phyloP scores from a whole-genome alignment of 2,797 vertebrate species.

The Merluccius polli region DNA sequence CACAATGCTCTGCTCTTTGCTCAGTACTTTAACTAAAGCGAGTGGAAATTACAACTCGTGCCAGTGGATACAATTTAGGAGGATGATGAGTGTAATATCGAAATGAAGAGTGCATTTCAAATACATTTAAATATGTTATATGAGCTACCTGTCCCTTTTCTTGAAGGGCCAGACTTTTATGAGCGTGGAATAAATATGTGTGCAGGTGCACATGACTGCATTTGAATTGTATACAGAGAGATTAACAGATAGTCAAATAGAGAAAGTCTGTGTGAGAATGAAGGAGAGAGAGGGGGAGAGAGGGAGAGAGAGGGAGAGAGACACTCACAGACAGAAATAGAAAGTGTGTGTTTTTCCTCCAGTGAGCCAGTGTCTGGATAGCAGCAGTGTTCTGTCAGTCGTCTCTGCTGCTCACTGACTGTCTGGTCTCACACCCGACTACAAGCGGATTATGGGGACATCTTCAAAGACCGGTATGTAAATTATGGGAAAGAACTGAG shows the following conservation, averaged over 20 bases:
- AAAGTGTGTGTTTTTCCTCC: conserved; percentile 54
- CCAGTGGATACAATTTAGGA: neutral
- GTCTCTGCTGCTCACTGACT: conserved; percentile 42
- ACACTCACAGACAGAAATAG: conserved; percentile 25
- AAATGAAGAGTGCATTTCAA: neutral
- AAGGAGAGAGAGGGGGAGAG: conserved; percentile 3
- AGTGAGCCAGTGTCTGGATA: conserved; percentile 49
- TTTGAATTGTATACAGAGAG: conserved; percentile 14
- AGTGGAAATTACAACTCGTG: neutral
- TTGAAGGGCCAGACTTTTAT: neutral
- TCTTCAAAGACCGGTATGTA: conserved; percentile 63
- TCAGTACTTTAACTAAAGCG: neutral
- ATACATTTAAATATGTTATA: neutral
- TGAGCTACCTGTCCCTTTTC: neutral
- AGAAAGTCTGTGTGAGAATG: conserved; percentile 5
- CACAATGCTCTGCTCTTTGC: neutral
- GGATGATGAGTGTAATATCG: neutral
- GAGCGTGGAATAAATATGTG: neutral
- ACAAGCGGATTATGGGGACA: conserved; percentile 52
- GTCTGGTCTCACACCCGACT: conserved; percentile 48
- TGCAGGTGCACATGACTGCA: conserved; percentile 19
- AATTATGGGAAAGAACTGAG: conserved; percentile 2
- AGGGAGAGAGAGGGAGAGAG: conserved; percentile 18
- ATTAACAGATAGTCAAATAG: conserved; percentile 24
- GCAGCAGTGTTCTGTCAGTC: conserved; percentile 36